Evolutionary conservation across 1,140 invertebrate genomes (phyloP), one percentile per base, ranked within the genome.

Genomic region (Mesaphorura yosii): DNA sequence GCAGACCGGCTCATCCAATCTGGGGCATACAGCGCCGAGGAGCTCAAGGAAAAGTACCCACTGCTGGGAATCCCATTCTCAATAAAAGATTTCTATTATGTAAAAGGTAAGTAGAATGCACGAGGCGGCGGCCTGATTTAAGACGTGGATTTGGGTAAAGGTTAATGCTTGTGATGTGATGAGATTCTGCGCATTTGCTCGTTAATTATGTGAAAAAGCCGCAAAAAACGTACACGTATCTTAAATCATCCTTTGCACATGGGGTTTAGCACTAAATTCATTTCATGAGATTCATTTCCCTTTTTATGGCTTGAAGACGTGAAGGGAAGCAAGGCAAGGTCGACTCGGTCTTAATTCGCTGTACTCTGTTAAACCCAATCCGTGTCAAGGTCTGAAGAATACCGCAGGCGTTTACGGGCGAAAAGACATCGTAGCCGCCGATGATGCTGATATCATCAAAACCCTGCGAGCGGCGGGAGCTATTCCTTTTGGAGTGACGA

Each of bases 1-100:
- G 80, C 77, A 4, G 87, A 91, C 66, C 70, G 77, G 39, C 64
- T 85, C 1, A 74, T 89, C 14, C 72, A 73, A 57, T 78, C 75
- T 20, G 75, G 77, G 4, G 66, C 71, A 26, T 76, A 76, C 37
- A 73, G 77, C 7, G 63, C 64, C 14, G 71, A 79, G 55, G 67
- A 77, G 53, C 66, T 88, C 37, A 75, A 73, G 1, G 69, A 75
- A 51, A 74, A 80, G 39, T 83, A 81, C 66, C 86, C 86, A 0
- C 81, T 88, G 55, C 72, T 88, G n/a, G 86, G 86, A 1, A 82
- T 90, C 6, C 87, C 86, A n/a, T 86, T 90, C 61, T 84, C 85
- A 3, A 86, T 83, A 2, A 90, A 90, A 73, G 86, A 86, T 63
- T 77, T 77, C 37, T 80, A 79, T 56, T 70, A 72, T 7, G 66